Percentiles rank a stretch among this genome's conserved stretches.
Conservation (phyloP, 2,888 invertebrate genomes). For the Chymomyza amoena region DNA sequence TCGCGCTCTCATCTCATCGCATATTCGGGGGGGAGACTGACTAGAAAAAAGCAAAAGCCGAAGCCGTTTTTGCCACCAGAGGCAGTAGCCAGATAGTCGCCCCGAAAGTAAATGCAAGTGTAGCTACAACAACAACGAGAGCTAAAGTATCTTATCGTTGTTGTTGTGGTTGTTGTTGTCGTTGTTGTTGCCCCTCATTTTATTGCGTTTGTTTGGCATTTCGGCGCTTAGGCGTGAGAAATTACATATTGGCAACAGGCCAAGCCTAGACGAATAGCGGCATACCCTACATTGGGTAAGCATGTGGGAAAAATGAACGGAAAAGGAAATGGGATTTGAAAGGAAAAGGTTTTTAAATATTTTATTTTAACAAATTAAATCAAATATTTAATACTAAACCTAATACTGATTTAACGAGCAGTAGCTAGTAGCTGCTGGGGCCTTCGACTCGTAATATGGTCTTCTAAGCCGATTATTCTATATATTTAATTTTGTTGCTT, state of each 20-base stretch:
- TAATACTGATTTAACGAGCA: no score
- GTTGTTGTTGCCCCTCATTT: background rate
- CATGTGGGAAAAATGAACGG: no score
- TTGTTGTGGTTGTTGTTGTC: background rate
- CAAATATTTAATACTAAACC: no score
- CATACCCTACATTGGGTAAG: background rate
- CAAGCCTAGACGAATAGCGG: background rate
- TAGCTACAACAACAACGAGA: background rate
- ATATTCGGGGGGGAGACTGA: constrained; percentile 6
- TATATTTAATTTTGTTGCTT: no score
- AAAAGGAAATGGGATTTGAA: no score
- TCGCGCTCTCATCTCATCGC: background rate
- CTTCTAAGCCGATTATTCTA: no score
- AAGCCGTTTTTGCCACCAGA: constrained; percentile 27
- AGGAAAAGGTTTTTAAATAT: no score
- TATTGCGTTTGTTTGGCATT: constrained; percentile 17
- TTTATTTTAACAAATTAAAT: no score
- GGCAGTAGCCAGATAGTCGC: constrained; percentile 55
- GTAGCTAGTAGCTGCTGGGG: no score
- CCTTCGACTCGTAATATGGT: no score
- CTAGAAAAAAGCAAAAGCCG: constrained; percentile 28
- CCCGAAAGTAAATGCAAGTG: constrained; percentile 24
- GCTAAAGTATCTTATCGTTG: constrained; percentile 25
- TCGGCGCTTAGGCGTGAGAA: background rate
- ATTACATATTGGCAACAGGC: background rate